Percentiles rank a stretch among this genome's conserved stretches.
These are phyloP conservation scores for Heliconius sara DNA, from an alignment of 2,888 invertebrate species.

Conservation along the genomic window DNA sequence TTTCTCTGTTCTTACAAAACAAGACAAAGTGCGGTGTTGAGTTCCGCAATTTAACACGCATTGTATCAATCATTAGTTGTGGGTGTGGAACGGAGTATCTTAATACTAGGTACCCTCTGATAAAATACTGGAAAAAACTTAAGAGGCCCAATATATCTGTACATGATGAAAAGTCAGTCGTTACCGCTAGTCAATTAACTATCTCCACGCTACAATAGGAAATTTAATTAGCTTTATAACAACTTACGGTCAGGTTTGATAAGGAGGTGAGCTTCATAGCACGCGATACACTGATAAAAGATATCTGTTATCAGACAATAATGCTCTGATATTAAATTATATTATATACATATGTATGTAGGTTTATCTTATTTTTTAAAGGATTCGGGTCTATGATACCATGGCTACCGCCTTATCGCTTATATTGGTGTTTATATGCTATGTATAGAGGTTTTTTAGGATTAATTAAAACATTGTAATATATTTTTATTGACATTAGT, in stretches of 20 bases:
- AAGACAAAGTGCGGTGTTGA: too few species aligned
- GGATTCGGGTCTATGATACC: conserved; percentile 3
- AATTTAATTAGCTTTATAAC: conserved; percentile 34
- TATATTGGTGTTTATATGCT: not conserved
- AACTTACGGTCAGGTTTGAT: conserved; percentile 19
- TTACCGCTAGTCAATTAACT: not conserved
- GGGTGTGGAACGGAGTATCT: too few species aligned
- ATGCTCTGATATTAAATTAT: conserved; percentile 1
- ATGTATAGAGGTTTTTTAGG: not conserved
- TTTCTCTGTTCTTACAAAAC: too few species aligned
- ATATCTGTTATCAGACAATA: conserved; percentile 3
- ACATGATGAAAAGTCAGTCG: not conserved
- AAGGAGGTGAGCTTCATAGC: conserved; percentile 10
- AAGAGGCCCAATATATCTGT: too few species aligned
- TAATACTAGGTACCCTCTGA: too few species aligned
- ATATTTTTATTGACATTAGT: not conserved
- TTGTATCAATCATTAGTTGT: too few species aligned
- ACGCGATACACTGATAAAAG: conserved; percentile 17
- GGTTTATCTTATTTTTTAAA: conserved; percentile 23
- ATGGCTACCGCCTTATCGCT: conserved; percentile 8
- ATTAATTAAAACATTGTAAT: conserved; percentile 6
- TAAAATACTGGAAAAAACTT: too few species aligned
- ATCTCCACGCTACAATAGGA: conserved; percentile 25
- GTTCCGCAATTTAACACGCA: too few species aligned
- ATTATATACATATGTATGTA: conserved; percentile 3